phyloP scores from a whole-genome alignment of 2,888 invertebrate genomes.

The Serrognathus titanus region DNA sequence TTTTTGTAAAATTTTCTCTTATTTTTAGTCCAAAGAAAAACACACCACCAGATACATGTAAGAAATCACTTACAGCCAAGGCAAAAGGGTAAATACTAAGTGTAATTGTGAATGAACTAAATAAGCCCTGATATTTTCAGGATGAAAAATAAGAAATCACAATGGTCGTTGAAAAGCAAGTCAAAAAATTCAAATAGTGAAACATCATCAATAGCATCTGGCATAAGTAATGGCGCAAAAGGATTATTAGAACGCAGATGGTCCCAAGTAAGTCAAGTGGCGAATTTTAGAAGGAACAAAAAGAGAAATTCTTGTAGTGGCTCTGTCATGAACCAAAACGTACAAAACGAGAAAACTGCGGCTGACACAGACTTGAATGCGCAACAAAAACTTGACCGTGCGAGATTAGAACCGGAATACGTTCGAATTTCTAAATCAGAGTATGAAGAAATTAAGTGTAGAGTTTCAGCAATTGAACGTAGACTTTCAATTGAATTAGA shows the following conservation, averaged over 20 bases:
- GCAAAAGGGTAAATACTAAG: too few species aligned
- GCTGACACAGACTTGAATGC: conserved; percentile 30
- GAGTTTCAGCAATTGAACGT: conserved; percentile 70
- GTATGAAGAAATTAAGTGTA: conserved; percentile 73
- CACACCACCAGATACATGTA: conserved; percentile 21
- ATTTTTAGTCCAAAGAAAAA: conserved; percentile 34
- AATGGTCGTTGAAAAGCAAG: conserved; percentile 32
- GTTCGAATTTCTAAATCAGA: conserved; percentile 71
- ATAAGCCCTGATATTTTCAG: conserved; percentile 12
- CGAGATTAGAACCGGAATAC: conserved; percentile 51
- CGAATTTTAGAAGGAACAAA: conserved; percentile 38
- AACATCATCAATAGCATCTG: conserved; percentile 25
- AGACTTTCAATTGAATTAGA: conserved; percentile 67
- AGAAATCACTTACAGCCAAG: not conserved
- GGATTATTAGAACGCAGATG: conserved; percentile 52
- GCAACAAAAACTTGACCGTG: conserved; percentile 30
- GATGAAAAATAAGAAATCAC: conserved; percentile 35
- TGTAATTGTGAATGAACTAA: not conserved
- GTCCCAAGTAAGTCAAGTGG: conserved; percentile 52
- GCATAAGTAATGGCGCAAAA: conserved; percentile 22
- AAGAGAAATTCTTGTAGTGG: conserved; percentile 37
- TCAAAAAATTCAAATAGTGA: conserved; percentile 11
- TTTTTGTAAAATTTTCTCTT: not conserved
- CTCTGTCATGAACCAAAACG: conserved; percentile 27
- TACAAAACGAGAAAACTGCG: conserved; percentile 18